Evolutionary conservation across 2,888 invertebrate species (phyloP), one percentile per base, ranked within the genome.

Genomic region (Tuberolachnus salignus): DNA sequence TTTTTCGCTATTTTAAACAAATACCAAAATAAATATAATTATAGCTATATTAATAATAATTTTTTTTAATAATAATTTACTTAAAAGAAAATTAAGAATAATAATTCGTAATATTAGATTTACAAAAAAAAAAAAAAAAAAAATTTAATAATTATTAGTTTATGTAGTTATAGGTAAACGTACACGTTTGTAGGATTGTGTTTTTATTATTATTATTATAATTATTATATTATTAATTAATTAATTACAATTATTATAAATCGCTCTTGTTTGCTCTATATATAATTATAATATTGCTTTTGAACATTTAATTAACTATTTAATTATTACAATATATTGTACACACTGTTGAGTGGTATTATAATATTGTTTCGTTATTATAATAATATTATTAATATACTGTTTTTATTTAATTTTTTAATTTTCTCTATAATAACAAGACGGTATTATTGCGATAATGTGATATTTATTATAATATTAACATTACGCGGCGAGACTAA

Each of bases 201-300:
- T 34, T 34, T 78, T 78, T 34, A 78, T 66, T 55, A 64, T 61
- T n/a, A n/a, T 34, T 34, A 34, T 34, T 34, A 34, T 34, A 34
- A 34, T 34, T 34, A 34, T 34, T 34, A 34, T 6, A 34, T 34
- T 34, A 34, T 34, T 4, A 3, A 34, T 34, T 34, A n/a, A 34
- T 34, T 34, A 34, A 34, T 34, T 34, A 34, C 3, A 34, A 34
- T 34, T 46, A 55, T 55, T 13, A 55, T 55, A 46, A 23, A 49
- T 78, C 26, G 78, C 49, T 69, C 69, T 69, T 78, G 69, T 78
- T 78, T 42, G 78, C 78, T 78, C 69, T 78, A 59, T 66, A 34
- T 55, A 67, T 26, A 11, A 14, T 26, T 57, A 66, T 64, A 63
- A 42, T 42, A 69, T 69, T 51, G 67, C 67, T 69, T 69, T 69